Evolutionary conservation across 2,113 vertebrate genomes (phyloP).

Genomic region (Myodes glareolus): DNA sequence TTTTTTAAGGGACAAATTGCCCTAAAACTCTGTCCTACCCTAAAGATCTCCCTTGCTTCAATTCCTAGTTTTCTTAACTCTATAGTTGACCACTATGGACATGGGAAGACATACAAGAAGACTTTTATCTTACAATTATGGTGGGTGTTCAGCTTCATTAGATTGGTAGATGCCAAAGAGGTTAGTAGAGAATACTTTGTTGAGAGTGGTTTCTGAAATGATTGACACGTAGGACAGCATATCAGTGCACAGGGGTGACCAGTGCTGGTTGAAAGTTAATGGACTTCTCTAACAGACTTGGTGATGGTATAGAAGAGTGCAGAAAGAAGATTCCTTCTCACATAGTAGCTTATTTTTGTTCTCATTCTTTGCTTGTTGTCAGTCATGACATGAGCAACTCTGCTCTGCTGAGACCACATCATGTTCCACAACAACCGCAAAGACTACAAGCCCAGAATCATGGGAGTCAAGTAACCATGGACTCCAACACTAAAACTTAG

Average conservation of each 20-base stretch:
- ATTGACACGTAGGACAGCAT: neutral
- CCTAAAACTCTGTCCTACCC: slow-evolving; percentile 1
- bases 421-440: neutral
- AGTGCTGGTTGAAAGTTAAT: too few relatives aligned
- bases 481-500: neutral
- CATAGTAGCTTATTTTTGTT: neutral
- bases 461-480: neutral
- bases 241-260: too few relatives aligned
- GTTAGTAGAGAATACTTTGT: neutral
- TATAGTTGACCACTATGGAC: neutral
- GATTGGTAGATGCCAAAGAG: neutral
- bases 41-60: neutral
- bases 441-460: neutral
- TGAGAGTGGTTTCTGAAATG: neutral
- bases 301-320: neutral
- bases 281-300: neutral
- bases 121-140: neutral
- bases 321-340: neutral
- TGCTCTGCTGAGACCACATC: neutral
- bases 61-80: neutral
- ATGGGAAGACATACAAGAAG: neutral
- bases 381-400: neutral
- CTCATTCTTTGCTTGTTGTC: neutral
- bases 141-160: neutral
- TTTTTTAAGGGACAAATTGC: neutral